Evolutionary conservation across 1,140 invertebrate species (phyloP).

Genomic region (Pseudomyrmex sp.): DNA sequence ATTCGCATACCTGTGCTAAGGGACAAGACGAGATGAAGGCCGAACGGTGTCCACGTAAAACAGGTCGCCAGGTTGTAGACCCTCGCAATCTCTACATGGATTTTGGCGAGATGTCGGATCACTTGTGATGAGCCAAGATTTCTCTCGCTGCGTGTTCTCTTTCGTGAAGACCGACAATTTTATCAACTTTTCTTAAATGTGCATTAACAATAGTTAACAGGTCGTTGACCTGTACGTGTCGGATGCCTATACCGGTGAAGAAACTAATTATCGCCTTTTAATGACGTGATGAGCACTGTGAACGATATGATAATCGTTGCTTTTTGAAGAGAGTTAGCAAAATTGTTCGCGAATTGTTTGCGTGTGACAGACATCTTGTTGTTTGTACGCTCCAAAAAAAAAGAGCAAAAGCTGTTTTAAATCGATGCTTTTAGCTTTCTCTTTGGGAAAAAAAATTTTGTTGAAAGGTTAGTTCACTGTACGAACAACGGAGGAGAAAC

Average conservation of each 20-base stretch:
- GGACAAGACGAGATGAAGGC: slow-evolving; percentile 29
- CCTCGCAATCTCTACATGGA: slow-evolving; percentile 26
- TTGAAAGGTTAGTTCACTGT: no score
- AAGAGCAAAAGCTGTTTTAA: slow-evolving; percentile 9
- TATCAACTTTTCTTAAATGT: neutral
- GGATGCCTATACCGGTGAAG: no score
- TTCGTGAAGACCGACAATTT: slow-evolving; percentile 3
- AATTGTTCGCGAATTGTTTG: neutral
- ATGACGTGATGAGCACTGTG: neutral
- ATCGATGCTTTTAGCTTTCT: slow-evolving; percentile 26
- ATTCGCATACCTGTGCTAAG: slow-evolving; percentile 34
- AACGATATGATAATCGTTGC: neutral
- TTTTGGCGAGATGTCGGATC: slow-evolving; percentile 39
- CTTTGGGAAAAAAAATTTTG: no score
- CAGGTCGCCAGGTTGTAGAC: slow-evolving; percentile 35
- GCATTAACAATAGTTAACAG: slow-evolving; percentile 16
- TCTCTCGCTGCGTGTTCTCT: neutral
- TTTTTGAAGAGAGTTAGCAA: neutral
- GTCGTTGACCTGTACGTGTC: neutral
- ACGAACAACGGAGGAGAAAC: no score
- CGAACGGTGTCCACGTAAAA: slow-evolving; percentile 45
- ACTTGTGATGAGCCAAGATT: slow-evolving; percentile 8
- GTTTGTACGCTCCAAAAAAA: neutral
- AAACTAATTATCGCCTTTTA: no score
- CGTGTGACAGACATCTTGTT: neutral